Conservation (phyloP, 2,888 invertebrate genomes). For the Tiliacea citrago region DNA sequence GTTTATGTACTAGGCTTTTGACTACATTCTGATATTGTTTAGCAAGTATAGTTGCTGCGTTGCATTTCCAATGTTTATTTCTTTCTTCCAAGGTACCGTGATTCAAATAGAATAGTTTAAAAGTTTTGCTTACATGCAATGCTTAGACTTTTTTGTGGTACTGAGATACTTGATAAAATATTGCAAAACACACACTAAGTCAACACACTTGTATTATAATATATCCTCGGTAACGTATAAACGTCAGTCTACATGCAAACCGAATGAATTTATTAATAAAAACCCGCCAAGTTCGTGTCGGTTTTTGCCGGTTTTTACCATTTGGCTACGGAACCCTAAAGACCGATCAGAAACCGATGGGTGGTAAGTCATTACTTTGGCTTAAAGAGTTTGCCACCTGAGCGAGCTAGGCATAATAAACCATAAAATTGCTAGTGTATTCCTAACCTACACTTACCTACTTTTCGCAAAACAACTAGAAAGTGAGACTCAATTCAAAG, state of each 20-base stretch:
- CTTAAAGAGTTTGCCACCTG: constrained; percentile 63
- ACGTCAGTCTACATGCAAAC: constrained; percentile 26
- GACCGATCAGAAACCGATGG: constrained; percentile 61
- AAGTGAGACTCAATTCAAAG: not conserved
- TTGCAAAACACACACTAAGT: not conserved
- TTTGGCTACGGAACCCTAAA: not conserved
- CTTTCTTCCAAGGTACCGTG: not conserved
- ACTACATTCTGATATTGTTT: not conserved
- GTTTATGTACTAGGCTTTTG: not conserved
- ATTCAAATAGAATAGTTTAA: not conserved
- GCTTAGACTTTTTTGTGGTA: not conserved
- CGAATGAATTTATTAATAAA: constrained; percentile 54
- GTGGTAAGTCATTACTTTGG: constrained; percentile 74
- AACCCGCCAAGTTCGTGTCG: not conserved
- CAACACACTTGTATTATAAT: not conserved
- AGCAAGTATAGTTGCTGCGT: not conserved
- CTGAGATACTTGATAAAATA: not conserved
- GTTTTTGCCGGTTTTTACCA: not conserved
- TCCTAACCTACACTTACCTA: not conserved
- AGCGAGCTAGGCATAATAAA: not conserved
- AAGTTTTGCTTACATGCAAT: not conserved
- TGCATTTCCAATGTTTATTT: too few species aligned
- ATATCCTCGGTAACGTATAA: not conserved
- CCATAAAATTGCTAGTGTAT: not conserved
- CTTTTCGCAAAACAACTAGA: not conserved